These are phyloP conservation scores for Clarias fuscus DNA, from an alignment of 2,797 vertebrate genomes.

Conservation along the genomic window DNA sequence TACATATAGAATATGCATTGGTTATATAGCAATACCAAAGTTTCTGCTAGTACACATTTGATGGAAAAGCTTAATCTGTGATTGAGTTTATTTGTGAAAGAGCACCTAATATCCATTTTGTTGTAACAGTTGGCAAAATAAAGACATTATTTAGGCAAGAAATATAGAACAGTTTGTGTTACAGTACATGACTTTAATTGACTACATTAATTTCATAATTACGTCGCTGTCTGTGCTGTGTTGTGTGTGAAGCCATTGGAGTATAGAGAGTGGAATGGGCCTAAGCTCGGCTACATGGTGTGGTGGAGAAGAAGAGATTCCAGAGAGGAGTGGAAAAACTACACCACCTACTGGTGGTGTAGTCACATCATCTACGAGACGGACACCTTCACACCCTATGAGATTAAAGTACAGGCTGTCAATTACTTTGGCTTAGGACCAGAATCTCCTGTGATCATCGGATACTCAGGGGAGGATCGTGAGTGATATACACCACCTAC, in stretches of 20 bases:
- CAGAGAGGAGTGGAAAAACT: slow-evolving; percentile 90
- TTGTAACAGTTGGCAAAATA: not conserved
- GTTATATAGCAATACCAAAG: not conserved
- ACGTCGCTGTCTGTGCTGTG: not conserved
- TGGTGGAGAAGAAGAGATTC: slow-evolving; percentile 89
- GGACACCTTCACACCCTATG: slow-evolving; percentile 93
- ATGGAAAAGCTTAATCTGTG: not conserved
- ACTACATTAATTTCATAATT: not conserved
- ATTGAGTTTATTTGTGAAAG: not conserved
- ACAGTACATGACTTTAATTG: not conserved
- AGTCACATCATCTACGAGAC: slow-evolving; percentile 88
- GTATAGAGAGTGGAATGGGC: slow-evolving; percentile 90
- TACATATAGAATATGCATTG: not conserved
- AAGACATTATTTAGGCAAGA: not conserved
- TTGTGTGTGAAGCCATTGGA: slow-evolving; percentile 67
- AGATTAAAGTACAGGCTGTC: slow-evolving; percentile 92
- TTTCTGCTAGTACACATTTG: not conserved
- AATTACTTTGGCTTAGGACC: slow-evolving; percentile 93
- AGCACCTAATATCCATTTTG: too few species aligned
- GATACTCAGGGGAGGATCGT: slow-evolving; percentile 98
- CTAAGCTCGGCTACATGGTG: slow-evolving; percentile 90
- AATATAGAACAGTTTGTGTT: not conserved
- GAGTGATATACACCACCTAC: slow-evolving; percentile 68
- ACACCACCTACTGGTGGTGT: slow-evolving; percentile 83
- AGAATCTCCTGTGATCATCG: slow-evolving; percentile 84